Percentiles rank a stretch among this genome's conserved stretches.
These are phyloP conservation scores for Frieseomelitta varia DNA, from an alignment of 1,140 invertebrate genomes.

Conservation along the genomic window DNA sequence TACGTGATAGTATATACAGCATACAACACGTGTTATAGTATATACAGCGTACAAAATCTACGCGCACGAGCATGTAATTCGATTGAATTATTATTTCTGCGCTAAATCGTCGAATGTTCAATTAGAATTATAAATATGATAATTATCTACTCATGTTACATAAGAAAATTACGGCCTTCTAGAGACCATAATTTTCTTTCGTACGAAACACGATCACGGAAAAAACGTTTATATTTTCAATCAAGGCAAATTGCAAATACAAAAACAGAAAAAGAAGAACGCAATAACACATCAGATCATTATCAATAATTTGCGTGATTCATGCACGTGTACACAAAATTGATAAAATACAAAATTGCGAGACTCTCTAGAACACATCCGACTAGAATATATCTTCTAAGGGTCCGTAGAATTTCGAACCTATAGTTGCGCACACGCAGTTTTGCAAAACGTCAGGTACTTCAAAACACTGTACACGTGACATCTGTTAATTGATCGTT, in stretches of 20 bases:
- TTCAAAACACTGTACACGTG: conserved; percentile 43
- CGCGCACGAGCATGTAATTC: not conserved
- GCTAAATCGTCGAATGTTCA: not conserved
- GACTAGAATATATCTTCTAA: not conserved
- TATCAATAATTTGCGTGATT: not conserved
- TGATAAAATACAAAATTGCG: not conserved
- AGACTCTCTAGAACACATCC: not conserved
- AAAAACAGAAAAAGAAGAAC: not conserved
- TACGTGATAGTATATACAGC: not conserved
- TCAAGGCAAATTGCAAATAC: no score
- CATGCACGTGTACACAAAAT: not conserved
- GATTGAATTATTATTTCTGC: not conserved
- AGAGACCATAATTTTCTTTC: not conserved
- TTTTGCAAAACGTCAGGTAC: not conserved
- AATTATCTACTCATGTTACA: not conserved
- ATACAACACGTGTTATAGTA: not conserved
- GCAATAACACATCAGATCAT: not conserved
- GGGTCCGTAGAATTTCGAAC: not conserved
- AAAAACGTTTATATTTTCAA: no score
- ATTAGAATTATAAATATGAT: not conserved
- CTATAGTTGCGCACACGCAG: not conserved
- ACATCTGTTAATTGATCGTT: conserved; percentile 38
- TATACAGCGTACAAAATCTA: not conserved
- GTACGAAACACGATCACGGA: not conserved
- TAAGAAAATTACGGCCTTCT: not conserved